A percentile compares a stretch with the other conserved stretches of the same genome.
These are phyloP conservation scores for Chalcis sispes DNA, from an alignment of 2,888 invertebrate genomes.

Conservation along the genomic window DNA sequence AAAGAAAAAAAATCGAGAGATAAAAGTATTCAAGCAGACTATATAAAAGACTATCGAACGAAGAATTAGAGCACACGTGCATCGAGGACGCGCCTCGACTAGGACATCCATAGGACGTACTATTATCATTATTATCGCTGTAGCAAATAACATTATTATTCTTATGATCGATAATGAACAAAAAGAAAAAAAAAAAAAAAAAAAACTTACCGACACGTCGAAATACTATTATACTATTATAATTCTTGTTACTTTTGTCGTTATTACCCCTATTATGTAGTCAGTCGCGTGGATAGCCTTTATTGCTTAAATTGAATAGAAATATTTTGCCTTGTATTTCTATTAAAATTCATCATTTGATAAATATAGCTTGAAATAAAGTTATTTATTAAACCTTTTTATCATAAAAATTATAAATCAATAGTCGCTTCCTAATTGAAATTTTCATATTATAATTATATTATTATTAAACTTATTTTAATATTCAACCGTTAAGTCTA, in stretches of 20 bases:
- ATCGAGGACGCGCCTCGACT: constrained; percentile 27
- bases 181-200: neutral
- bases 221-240: constrained; percentile 25
- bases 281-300: neutral
- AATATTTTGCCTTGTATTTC: neutral
- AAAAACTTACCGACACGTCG: constrained; percentile 6
- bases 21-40: neutral
- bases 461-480: no score
- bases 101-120: constrained; percentile 29
- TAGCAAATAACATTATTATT: constrained; percentile 42
- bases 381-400: no score
- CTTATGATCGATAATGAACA: constrained; percentile 30
- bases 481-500: no score
- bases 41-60: constrained; percentile 24
- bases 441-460: no score
- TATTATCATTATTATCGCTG: constrained; percentile 43
- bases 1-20: neutral
- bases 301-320: neutral
- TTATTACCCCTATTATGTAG: constrained; percentile 3
- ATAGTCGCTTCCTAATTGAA: no score
- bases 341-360: neutral
- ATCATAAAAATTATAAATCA: no score
- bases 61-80: constrained; percentile 33
- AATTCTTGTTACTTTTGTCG: constrained; percentile 14
- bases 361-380: no score